Evolutionary conservation across 2,113 vertebrate species (phyloP).

Genomic region (Anhinga rufa): DNA sequence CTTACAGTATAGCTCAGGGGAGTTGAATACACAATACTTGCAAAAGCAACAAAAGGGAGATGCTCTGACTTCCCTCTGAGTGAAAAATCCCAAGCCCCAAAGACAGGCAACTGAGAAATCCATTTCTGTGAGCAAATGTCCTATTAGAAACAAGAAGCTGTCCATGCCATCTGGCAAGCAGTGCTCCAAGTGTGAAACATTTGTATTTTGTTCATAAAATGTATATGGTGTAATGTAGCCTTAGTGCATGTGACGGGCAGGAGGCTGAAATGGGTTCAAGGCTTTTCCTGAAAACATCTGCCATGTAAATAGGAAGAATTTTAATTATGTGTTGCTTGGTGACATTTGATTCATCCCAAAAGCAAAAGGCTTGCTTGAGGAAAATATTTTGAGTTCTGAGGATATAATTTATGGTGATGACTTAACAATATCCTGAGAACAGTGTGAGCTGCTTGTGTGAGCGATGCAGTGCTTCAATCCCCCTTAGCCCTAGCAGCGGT

Average conservation of each 20-base stretch:
- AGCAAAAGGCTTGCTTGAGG: background rate
- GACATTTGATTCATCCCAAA: background rate
- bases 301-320: background rate
- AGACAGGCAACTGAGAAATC: background rate
- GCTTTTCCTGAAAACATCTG: background rate
- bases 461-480: rapidly evolving
- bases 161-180: background rate
- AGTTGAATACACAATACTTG: rapidly evolving
- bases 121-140: background rate
- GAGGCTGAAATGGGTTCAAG: background rate
- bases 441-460: background rate
- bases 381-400: background rate
- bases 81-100: background rate
- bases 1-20: background rate
- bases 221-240: rapidly evolving
- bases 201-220: background rate
- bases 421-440: background rate
- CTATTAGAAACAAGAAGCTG: background rate
- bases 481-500: background rate
- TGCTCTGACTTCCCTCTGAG: background rate
- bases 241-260: rapidly evolving
- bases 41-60: background rate
- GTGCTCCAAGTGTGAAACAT: rapidly evolving
- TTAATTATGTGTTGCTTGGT: background rate
- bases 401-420: background rate